Conservation (phyloP, 2,113 vertebrate genomes). For the Chloroceryle aenea region DNA sequence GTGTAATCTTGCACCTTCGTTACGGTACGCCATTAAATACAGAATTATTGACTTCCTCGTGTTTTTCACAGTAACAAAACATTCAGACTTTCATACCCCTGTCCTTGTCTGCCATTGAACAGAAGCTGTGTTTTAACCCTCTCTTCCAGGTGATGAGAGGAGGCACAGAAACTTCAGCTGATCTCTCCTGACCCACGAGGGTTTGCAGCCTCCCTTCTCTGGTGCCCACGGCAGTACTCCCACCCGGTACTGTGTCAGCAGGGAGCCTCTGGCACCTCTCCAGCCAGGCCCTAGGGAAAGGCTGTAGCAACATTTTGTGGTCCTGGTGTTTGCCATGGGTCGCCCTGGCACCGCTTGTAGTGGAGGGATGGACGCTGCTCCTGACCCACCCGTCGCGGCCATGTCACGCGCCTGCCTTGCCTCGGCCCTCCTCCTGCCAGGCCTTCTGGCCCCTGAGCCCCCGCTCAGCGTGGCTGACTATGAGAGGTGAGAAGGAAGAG, state of each 20-base stretch:
- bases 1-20: neutral
- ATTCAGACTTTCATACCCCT: neutral
- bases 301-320: accelerated
- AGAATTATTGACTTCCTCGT: neutral
- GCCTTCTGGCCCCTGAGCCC: too few species aligned
- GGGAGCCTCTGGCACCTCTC: accelerated
- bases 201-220: accelerated
- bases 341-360: accelerated
- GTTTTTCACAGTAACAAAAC: neutral
- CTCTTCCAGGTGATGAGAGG: accelerated
- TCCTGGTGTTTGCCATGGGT: accelerated
- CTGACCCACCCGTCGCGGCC: accelerated
- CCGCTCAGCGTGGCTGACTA: accelerated
- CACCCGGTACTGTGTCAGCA: accelerated
- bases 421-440: neutral
- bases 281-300: neutral
- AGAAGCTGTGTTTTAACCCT: accelerated
- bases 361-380: accelerated
- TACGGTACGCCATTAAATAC: neutral
- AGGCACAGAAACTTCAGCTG: accelerated
- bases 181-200: accelerated
- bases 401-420: accelerated
- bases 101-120: neutral
- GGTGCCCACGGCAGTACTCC: accelerated
- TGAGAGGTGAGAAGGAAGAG: accelerated